phyloP scores from a whole-genome alignment of 2,113 vertebrate species.

The Muntiacus reevesi region DNA sequence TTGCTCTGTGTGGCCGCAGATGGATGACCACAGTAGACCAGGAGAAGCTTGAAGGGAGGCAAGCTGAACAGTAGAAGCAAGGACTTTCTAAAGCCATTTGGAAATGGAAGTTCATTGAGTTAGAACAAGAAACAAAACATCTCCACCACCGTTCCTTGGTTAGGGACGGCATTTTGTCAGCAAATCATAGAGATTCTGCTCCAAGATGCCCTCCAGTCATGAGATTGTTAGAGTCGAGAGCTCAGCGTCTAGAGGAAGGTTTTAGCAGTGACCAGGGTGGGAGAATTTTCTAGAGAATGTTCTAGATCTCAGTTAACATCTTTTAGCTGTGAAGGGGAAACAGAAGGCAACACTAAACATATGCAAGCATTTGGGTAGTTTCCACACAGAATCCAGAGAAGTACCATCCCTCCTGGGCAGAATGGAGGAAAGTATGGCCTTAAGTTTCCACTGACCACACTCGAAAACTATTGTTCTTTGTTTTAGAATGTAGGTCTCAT shows the following conservation, averaged over 20 bases:
- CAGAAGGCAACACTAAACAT: neutral
- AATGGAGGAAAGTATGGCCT: neutral
- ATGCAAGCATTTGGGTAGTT: neutral
- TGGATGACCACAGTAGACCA: neutral
- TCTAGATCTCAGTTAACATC: neutral
- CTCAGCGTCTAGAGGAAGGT: neutral
- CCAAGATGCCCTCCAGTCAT: neutral
- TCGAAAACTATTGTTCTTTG: neutral
- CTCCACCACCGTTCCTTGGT: accelerated
- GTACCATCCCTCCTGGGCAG: neutral
- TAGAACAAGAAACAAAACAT: neutral
- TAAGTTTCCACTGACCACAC: neutral
- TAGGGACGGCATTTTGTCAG: neutral
- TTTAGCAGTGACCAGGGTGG: neutral
- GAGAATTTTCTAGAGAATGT: neutral
- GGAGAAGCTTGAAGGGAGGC: neutral
- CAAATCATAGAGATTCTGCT: neutral
- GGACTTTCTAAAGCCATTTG: neutral
- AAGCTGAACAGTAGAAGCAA: neutral
- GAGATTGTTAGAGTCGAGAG: neutral
- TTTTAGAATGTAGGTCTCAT: neutral
- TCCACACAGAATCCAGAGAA: neutral
- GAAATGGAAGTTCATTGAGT: neutral
- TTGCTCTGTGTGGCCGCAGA: neutral
- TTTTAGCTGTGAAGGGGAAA: neutral